Percentiles rank a stretch among this genome's conserved stretches.
Evolutionary conservation across 2,113 vertebrate genomes (phyloP).

Genomic region (Gymnocephalus cernua): DNA sequence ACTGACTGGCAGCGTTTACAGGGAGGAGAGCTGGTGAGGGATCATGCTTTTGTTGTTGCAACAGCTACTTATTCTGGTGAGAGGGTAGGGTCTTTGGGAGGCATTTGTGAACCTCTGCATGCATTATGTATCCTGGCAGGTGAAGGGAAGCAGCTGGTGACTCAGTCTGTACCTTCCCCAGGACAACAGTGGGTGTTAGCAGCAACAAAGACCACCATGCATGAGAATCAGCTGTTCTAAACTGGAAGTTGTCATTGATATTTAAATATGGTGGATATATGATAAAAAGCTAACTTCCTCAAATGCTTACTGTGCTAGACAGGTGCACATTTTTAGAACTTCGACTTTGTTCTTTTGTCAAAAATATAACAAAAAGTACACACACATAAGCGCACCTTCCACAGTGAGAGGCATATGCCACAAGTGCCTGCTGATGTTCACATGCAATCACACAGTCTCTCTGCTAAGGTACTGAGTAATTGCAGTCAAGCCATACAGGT

Average conservation of each 20-base stretch:
- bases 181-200: constrained; percentile 14
- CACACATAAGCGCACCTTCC: background rate
- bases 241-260: background rate
- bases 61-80: background rate
- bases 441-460: constrained; percentile 44
- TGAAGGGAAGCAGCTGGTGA: constrained; percentile 32
- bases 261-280: background rate
- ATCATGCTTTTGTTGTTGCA: background rate
- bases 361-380: constrained; percentile 2
- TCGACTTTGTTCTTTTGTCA: background rate
- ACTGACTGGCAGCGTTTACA: background rate
- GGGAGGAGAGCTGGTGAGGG: background rate
- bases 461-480: constrained; percentile 59
- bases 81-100: background rate
- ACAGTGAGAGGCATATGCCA: background rate
- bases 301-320: background rate
- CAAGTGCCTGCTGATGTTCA: constrained; percentile 30
- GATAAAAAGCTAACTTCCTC: background rate
- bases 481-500: constrained; percentile 62
- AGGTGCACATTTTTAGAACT: constrained; percentile 9
- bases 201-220: background rate
- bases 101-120: constrained; percentile 18
- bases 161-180: constrained; percentile 23
- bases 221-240: background rate
- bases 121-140: constrained; percentile 32